Conservation (phyloP, 92 coral and sea anemone species). For the Porites cylindrica region DNA sequence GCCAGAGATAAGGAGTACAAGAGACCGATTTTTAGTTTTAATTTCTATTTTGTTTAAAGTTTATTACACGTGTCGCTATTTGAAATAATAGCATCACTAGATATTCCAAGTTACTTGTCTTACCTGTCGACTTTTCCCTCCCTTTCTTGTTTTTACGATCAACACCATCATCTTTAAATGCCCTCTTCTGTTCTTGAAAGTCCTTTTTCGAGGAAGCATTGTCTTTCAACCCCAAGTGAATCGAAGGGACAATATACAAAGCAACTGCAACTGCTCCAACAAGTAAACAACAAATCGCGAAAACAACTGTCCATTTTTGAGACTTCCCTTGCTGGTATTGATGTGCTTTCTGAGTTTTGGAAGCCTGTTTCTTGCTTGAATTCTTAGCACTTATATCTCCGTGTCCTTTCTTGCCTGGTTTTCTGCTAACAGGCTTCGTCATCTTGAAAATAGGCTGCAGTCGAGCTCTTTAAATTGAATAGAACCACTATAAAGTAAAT, state of each 20-base stretch:
- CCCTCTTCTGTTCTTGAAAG: neutral
- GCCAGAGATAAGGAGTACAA: too few relatives aligned
- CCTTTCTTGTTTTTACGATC: neutral
- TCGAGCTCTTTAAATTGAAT: neutral
- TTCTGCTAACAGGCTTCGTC: conserved; percentile 45
- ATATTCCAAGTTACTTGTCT: neutral
- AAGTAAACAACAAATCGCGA: conserved; percentile 9
- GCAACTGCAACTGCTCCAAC: conserved; percentile 20
- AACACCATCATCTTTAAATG: neutral
- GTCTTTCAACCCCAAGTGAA: neutral
- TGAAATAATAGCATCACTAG: neutral
- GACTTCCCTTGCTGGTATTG: conserved; percentile 17
- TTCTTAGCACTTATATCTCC: conserved; percentile 7
- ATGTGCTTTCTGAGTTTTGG: conserved; percentile 11
- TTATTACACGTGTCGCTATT: neutral
- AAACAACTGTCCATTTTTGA: conserved; percentile 8
- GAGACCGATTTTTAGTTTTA: neutral
- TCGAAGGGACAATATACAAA: conserved; percentile 1
- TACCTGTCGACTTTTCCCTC: conserved; percentile 13
- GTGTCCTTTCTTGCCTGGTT: conserved; percentile 37
- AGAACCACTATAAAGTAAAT: conserved; percentile 6
- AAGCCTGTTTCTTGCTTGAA: neutral
- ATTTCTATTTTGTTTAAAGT: neutral
- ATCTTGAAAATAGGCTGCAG: conserved; percentile 27
- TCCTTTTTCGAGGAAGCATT: neutral